Percentiles rank a stretch among this genome's conserved stretches.
These are phyloP conservation scores for Drosophila helvetica DNA, from an alignment of 2,888 invertebrate genomes.

Conservation along the genomic window DNA sequence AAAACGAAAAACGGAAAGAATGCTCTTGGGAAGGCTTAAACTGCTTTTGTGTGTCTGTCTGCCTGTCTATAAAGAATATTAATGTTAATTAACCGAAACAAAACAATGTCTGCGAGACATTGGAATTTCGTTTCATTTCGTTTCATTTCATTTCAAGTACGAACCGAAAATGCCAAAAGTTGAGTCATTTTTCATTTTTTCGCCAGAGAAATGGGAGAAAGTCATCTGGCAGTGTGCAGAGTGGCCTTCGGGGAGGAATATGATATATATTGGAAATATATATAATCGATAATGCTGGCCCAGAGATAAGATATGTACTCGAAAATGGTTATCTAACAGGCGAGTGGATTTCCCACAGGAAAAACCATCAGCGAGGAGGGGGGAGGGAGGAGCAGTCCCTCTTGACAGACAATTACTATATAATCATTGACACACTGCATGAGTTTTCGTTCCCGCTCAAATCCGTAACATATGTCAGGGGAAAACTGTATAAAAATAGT, in stretches of 20 bases:
- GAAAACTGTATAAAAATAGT: constrained; percentile 54
- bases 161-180: neutral
- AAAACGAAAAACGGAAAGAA: neutral
- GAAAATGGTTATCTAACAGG: constrained; percentile 8
- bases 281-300: constrained; percentile 9
- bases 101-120: constrained; percentile 34
- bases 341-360: constrained; percentile 15
- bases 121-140: constrained; percentile 30
- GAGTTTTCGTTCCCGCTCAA: constrained; percentile 44
- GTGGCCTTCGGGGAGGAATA: constrained; percentile 1
- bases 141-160: constrained; percentile 30
- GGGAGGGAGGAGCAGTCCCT: neutral
- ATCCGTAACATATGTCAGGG: constrained; percentile 64
- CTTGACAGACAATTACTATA: constrained; percentile 25
- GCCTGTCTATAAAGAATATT: constrained; percentile 15
- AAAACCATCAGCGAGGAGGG: neutral
- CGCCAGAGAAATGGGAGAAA: constrained; percentile 1
- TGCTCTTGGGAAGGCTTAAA: neutral
- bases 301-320: constrained; percentile 12
- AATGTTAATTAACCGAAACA: constrained; percentile 28
- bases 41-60: constrained; percentile 8
- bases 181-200: constrained; percentile 20
- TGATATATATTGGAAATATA: neutral
- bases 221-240: neutral
- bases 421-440: constrained; percentile 65